Percentiles rank a stretch among this genome's conserved stretches.
Evolutionary conservation across 2,888 invertebrate species (phyloP).

Genomic region (Coleophora flavipennella): DNA sequence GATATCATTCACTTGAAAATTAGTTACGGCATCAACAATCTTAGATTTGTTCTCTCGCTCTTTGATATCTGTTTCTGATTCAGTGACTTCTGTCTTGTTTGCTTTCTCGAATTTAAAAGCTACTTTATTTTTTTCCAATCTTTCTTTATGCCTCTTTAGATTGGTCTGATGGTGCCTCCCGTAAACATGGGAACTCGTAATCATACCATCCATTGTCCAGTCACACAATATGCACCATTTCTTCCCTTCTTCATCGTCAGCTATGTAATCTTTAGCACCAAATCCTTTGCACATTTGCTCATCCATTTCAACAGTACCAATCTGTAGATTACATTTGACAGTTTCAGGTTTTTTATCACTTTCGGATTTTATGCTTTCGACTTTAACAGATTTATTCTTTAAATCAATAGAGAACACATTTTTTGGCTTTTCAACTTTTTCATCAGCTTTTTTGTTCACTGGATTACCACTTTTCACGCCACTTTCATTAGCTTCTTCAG

Average conservation of each 20-base stretch:
- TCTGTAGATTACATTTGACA: not conserved
- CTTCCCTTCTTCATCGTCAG: slow-evolving; percentile 10
- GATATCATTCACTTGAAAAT: slow-evolving; percentile 26
- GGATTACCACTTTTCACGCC: too few relatives aligned
- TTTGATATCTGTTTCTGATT: slow-evolving; percentile 2
- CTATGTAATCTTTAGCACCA: slow-evolving; percentile 17
- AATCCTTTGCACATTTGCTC: slow-evolving; percentile 16
- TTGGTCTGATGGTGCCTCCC: slow-evolving; percentile 22
- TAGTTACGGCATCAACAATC: slow-evolving; percentile 17
- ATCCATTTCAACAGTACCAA: slow-evolving; percentile 8
- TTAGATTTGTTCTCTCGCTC: slow-evolving; percentile 11
- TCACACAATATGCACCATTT: slow-evolving; percentile 24
- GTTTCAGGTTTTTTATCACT: not conserved
- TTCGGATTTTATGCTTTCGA: not conserved
- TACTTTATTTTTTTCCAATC: slow-evolving; percentile 7
- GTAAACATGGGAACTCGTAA: slow-evolving; percentile 12
- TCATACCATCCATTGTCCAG: slow-evolving; percentile 13
- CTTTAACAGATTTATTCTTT: not conserved
- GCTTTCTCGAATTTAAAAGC: not conserved
- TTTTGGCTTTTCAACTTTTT: not conserved
- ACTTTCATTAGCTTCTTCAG: too few relatives aligned
- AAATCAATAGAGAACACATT: not conserved
- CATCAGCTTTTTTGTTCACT: not conserved
- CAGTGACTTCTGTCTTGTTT: not conserved
- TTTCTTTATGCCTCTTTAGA: slow-evolving; percentile 21